Evolutionary conservation across 2,113 vertebrate species (phyloP), one percentile per base, ranked within the genome.

Genomic region (Forbesichthys papilliferus): DNA sequence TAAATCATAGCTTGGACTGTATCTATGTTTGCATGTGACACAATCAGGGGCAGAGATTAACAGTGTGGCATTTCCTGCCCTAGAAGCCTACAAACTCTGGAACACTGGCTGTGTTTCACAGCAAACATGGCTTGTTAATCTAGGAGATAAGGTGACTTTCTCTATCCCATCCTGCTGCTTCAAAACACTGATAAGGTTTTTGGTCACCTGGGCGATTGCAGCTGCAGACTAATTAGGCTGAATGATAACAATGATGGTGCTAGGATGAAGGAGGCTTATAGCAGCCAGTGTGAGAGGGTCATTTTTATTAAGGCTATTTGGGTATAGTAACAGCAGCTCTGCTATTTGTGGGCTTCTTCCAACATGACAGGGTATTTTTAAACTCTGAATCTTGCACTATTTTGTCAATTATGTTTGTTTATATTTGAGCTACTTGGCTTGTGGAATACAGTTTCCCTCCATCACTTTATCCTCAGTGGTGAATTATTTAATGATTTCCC

Each of bases 21-120:
- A 92, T 92, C 88, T 88, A 68, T 64, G 70, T 82, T 86, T 87
- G 80, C 89, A 89, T 91, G 87, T 87, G 84, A 84, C 80, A 83
- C 80, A 86, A 61, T 42, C 64, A 70, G 1, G 64, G 73, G 74
- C 83, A 68, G 68, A 69, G 84, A 88, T 88, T 85, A 89, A 86
- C 75, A 80, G 75, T 88, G 78, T 88, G 84, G 85, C 82, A 3
- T 84, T 73, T 85, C 81, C 84, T 80, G 79, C 55, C 81, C 51
- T 8, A 83, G 76, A 64, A 82, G 82, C 87, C 86, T 86, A 8
- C 4, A 57, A 66, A 87, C 86, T 11, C 80, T 70, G 48, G 4
- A 48, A 61, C 75, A 68, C 80, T 85, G 86, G 82, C 78, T 74
- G 82, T 64, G 71, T 73, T 79, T 85, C 75, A 75, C 69, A 54